These are phyloP conservation scores for Amaurobius ferox DNA, from an alignment of 2,888 invertebrate genomes.

Conservation along the genomic window DNA sequence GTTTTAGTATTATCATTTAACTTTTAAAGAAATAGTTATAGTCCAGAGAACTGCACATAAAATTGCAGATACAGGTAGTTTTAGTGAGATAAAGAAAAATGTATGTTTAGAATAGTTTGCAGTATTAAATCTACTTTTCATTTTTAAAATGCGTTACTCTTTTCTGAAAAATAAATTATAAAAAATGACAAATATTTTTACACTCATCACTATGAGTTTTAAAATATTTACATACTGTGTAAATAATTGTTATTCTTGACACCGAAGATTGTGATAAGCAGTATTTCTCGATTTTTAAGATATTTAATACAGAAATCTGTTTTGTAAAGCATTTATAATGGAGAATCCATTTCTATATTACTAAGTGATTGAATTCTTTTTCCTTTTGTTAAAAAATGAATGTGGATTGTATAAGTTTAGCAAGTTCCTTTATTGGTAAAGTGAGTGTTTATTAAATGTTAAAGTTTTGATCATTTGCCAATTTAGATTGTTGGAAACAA, in stretches of 20 bases:
- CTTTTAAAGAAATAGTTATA: neutral
- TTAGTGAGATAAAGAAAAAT: neutral
- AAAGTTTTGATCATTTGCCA: no score
- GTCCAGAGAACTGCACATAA: neutral
- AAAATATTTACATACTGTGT: neutral
- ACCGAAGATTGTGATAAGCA: conserved; percentile 1
- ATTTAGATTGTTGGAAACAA: no score
- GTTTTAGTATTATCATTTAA: neutral
- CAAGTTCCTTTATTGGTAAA: no score
- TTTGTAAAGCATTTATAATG: neutral
- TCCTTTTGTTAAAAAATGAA: no score
- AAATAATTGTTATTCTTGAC: neutral
- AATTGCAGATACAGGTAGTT: neutral
- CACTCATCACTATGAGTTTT: neutral
- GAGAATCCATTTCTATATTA: neutral
- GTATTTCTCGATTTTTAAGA: conserved; percentile 3
- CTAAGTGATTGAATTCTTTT: no score
- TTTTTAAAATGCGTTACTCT: neutral
- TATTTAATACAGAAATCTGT: neutral
- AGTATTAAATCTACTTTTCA: neutral
- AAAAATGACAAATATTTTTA: neutral
- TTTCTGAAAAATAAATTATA: neutral
- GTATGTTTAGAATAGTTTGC: neutral
- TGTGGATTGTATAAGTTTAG: no score
- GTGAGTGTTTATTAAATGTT: no score